phyloP scores from a whole-genome alignment of 2,113 vertebrate species.

The Chionomys nivalis region DNA sequence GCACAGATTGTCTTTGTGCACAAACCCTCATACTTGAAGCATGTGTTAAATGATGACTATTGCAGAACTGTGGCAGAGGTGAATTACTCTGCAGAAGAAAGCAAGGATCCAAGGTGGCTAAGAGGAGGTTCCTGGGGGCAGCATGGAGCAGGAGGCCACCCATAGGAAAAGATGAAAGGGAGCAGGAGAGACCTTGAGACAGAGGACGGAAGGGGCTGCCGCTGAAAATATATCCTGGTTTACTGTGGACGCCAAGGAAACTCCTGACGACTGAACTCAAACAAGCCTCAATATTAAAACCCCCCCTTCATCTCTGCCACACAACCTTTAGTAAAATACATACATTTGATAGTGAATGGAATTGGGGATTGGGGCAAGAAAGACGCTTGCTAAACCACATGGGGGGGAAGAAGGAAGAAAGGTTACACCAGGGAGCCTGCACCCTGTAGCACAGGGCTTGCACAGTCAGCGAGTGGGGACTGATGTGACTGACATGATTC shows the following conservation, averaged over 20 bases:
- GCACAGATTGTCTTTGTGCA: neutral
- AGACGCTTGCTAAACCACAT: neutral
- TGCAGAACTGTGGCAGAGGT: neutral
- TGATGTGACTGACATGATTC: neutral
- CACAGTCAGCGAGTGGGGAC: neutral
- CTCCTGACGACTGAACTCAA: neutral
- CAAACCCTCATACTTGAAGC: neutral
- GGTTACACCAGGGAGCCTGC: fast-evolving
- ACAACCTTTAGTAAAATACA: neutral
- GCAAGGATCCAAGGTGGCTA: neutral
- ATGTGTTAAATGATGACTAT: too few species aligned
- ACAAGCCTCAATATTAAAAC: neutral
- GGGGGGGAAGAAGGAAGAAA: fast-evolving
- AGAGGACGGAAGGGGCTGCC: neutral
- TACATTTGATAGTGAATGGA: neutral
- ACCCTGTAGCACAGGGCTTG: neutral
- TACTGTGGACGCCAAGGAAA: neutral
- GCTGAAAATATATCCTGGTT: neutral
- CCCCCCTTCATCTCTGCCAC: neutral
- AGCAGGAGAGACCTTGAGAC: neutral
- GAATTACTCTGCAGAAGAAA: neutral
- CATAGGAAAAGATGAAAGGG: neutral
- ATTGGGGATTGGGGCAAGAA: neutral
- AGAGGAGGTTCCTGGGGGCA: neutral
- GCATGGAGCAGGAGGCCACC: neutral